Conservation (phyloP, 2,797 vertebrate genomes). For the Manis javanica region DNA sequence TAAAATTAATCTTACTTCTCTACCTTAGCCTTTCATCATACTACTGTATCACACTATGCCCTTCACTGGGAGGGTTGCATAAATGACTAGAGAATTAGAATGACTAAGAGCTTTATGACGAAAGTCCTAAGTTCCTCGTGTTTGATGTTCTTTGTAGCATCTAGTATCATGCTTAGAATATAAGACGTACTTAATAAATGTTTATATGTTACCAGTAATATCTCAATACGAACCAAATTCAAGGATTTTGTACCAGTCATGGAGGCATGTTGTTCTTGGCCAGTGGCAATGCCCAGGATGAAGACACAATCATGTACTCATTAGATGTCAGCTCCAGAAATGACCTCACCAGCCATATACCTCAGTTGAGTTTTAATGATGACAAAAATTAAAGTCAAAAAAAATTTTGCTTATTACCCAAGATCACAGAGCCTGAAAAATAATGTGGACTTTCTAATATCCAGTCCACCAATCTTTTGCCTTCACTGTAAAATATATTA, state of each 20-base stretch:
- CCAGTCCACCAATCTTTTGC: background rate
- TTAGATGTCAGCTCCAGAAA: background rate
- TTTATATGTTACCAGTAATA: background rate
- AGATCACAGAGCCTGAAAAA: conserved; percentile 21
- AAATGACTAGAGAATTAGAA: background rate
- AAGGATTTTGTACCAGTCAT: background rate
- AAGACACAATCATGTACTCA: background rate
- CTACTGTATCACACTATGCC: background rate
- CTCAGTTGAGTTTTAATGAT: background rate
- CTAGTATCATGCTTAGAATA: background rate
- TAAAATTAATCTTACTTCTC: background rate
- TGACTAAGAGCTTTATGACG: background rate
- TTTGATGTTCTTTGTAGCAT: background rate
- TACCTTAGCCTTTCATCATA: background rate
- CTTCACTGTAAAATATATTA: background rate
- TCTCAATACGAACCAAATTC: background rate
- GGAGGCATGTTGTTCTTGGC: background rate
- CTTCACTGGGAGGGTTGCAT: background rate
- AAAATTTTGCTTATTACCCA: background rate
- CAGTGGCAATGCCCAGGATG: background rate
- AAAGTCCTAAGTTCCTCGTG: background rate
- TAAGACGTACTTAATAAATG: background rate
- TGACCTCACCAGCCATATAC: background rate
- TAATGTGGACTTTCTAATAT: background rate
- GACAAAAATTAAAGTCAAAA: conserved; percentile 1